Evolutionary conservation across 2,797 vertebrate genomes (phyloP).

Genomic region (Glossophaga mutica): DNA sequence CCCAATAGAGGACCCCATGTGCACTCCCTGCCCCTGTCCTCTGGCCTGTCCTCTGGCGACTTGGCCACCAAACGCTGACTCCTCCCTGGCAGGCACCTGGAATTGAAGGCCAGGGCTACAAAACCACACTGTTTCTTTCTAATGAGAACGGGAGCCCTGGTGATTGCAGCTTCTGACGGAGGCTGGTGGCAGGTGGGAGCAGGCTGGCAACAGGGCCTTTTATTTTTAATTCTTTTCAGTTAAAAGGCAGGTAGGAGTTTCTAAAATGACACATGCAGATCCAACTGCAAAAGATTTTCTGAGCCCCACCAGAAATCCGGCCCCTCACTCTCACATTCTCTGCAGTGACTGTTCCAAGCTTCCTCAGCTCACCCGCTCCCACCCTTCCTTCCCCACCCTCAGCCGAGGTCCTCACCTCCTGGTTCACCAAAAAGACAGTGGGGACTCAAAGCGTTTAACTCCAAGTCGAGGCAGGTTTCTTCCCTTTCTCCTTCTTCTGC

Average conservation of each 20-base stretch:
- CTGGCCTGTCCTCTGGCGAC: rapidly evolving
- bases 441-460: neutral
- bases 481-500: neutral
- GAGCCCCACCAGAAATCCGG: neutral
- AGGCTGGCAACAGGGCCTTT: neutral
- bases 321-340: neutral
- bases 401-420: neutral
- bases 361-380: neutral
- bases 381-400: neutral
- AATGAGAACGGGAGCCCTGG: neutral
- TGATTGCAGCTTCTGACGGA: neutral
- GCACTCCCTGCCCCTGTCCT: rapidly evolving
- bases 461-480: neutral
- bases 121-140: neutral
- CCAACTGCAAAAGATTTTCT: neutral
- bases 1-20: rapidly evolving
- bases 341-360: neutral
- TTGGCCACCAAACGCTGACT: neutral
- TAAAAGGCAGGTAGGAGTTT: slow-evolving; percentile 32
- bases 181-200: neutral
- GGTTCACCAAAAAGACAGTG: neutral
- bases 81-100: neutral
- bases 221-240: slow-evolving; percentile 4
- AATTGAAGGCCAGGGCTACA: neutral
- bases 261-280: neutral